Conservation (phyloP, 2,888 invertebrate genomes). For the Agrenia bidenticulata region DNA sequence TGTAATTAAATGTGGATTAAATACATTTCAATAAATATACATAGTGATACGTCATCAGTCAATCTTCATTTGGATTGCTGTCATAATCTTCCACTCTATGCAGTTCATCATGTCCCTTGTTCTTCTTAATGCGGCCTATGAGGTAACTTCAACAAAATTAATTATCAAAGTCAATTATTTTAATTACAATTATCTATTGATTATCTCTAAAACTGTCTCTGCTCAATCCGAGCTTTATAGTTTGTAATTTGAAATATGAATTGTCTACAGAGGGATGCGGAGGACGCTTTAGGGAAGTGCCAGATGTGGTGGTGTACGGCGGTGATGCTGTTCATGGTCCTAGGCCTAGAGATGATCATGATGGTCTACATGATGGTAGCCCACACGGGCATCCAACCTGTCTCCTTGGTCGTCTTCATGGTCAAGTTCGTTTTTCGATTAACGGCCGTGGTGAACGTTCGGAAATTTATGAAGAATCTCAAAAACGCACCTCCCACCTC, state of each 20-base stretch:
- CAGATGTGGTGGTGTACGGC: conserved; percentile 48
- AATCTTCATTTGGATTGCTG: conserved; percentile 40
- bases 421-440: conserved; percentile 45
- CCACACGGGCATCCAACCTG: conserved; percentile 44
- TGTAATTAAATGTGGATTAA: conserved; percentile 2
- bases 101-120: conserved; percentile 44
- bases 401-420: conserved; percentile 44
- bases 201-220: background rate
- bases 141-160: too few relatives aligned
- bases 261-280: conserved; percentile 39
- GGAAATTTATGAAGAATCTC: conserved; percentile 46
- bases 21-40: background rate
- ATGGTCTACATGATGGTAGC: conserved; percentile 36
- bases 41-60: conserved; percentile 40
- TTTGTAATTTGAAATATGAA: conserved; percentile 1
- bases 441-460: conserved; percentile 39
- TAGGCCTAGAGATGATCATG: conserved; percentile 37
- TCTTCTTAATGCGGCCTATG: conserved; percentile 42
- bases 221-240: background rate
- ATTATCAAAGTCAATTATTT: background rate
- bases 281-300: conserved; percentile 46
- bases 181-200: background rate
- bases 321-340: conserved; percentile 39
- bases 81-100: conserved; percentile 44
- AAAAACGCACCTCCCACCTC: conserved; percentile 47